phyloP scores from a whole-genome alignment of 2,797 vertebrate species.

The Columba guinea region DNA sequence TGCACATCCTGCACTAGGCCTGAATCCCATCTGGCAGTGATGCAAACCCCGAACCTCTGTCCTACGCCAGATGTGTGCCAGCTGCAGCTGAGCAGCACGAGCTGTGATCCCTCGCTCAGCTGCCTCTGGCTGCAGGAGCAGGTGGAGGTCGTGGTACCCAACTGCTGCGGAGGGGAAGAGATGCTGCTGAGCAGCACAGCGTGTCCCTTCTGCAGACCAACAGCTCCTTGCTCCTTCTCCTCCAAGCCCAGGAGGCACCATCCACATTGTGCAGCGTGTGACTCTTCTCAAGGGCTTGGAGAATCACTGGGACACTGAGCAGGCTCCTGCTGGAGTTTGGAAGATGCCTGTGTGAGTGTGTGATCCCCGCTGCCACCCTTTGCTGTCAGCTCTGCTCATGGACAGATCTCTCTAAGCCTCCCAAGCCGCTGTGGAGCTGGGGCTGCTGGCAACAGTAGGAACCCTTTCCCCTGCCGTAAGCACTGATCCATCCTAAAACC shows the following conservation, averaged over 20 bases:
- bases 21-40: not conserved
- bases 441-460: not conserved
- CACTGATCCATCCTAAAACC: conserved; percentile 61
- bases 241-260: not conserved
- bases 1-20: not conserved
- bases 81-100: not conserved
- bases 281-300: not conserved
- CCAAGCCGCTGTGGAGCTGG: not conserved
- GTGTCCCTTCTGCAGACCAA: not conserved
- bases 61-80: not conserved
- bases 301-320: not conserved
- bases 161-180: not conserved
- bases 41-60: not conserved
- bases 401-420: not conserved
- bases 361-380: not conserved
- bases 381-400: conserved; percentile 33
- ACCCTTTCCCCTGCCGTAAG: not conserved
- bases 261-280: not conserved
- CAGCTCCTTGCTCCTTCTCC: not conserved
- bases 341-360: not conserved
- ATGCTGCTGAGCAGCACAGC: not conserved
- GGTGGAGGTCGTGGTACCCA: accelerated
- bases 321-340: not conserved
- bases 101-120: accelerated
- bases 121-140: not conserved